Percentiles rank a stretch among this genome's conserved stretches.
These are phyloP conservation scores for Coregonus ussuriensis DNA, from an alignment of 2,797 vertebrate species.

Conservation along the genomic window DNA sequence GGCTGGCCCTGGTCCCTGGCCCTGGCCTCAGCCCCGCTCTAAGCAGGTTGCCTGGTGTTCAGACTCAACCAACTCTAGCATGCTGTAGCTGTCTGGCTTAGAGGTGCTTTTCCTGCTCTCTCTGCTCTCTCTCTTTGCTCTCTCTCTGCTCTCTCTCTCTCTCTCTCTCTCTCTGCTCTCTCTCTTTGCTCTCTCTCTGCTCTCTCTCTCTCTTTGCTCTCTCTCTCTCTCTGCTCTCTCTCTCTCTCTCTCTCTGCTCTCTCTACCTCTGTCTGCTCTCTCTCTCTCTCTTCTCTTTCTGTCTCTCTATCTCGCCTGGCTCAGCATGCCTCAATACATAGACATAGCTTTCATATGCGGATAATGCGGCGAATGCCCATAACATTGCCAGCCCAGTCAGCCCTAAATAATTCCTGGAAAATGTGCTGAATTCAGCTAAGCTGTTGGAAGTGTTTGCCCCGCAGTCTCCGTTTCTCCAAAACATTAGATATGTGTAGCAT, in stretches of 20 bases:
- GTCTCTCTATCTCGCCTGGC: neutral
- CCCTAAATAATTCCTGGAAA: neutral
- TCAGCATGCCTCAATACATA: neutral
- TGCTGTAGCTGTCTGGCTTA: neutral
- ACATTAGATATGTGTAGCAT: neutral
- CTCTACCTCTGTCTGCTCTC: neutral
- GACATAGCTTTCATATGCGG: neutral
- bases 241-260: no score
- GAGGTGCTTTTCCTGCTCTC: neutral
- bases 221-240: neutral
- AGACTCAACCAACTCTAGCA: neutral
- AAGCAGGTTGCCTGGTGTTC: neutral
- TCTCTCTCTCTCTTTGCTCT: neutral
- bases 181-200: neutral
- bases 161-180: no score
- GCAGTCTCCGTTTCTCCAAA: neutral
- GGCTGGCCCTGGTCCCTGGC: neutral
- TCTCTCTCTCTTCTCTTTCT: neutral
- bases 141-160: neutral
- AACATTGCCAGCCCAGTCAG: neutral
- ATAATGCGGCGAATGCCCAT: neutral
- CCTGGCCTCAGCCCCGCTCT: neutral
- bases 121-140: neutral
- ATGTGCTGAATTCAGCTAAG: neutral
- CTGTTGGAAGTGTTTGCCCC: neutral